Conservation (phyloP, 2,113 vertebrate genomes). For the Python bivittatus region DNA sequence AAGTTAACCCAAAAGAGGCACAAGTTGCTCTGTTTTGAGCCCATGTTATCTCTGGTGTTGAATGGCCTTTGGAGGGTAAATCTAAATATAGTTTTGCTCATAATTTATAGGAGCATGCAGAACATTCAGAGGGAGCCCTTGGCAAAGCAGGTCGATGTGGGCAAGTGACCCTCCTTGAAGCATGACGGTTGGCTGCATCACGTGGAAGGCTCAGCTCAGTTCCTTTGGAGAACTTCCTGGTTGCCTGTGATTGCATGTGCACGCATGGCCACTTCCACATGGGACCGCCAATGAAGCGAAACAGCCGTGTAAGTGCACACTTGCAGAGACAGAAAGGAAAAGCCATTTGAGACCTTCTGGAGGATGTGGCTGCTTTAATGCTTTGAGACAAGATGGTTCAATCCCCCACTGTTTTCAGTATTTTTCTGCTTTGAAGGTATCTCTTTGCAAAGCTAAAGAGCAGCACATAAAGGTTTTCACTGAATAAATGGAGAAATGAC, state of each 20-base stretch:
- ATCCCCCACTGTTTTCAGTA: neutral
- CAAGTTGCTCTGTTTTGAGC: conserved; percentile 47
- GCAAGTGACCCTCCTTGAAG: neutral
- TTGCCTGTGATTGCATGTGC: neutral
- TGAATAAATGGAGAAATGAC: neutral
- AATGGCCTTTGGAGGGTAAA: conserved; percentile 40
- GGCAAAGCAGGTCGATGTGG: neutral
- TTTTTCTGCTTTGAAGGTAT: neutral
- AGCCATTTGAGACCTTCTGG: neutral
- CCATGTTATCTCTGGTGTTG: conserved; percentile 40
- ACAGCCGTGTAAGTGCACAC: neutral
- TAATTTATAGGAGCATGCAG: neutral
- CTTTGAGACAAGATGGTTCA: neutral
- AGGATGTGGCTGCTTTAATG: neutral
- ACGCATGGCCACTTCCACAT: neutral
- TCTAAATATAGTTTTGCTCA: neutral
- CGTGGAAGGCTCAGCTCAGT: neutral
- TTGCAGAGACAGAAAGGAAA: neutral
- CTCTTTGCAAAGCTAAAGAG: neutral
- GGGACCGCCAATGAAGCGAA: neutral
- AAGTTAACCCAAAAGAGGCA: conserved; percentile 52
- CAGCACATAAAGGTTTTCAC: neutral
- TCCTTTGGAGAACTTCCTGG: neutral
- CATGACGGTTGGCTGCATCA: neutral
- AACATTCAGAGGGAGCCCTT: neutral